phyloP scores from a whole-genome alignment of 2,888 invertebrate genomes.

The Trachelus troglodyta region DNA sequence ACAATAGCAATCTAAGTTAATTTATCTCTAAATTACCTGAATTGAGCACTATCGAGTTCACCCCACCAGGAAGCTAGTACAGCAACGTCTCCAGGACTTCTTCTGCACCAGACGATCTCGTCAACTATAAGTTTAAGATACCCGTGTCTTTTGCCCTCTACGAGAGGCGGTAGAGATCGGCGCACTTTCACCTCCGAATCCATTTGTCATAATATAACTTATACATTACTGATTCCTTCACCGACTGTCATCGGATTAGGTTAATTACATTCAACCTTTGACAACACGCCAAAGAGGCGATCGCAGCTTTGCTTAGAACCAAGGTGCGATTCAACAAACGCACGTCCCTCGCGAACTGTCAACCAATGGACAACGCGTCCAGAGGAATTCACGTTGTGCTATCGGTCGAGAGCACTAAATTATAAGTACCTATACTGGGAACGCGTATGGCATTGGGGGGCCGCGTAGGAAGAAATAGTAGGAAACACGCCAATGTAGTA shows the following conservation, averaged over 20 bases:
- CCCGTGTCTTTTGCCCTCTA: constrained; percentile 60
- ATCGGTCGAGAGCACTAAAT: too few species aligned
- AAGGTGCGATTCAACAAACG: too few species aligned
- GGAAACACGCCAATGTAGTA: too few species aligned
- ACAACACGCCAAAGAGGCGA: neutral
- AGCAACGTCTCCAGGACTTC: constrained; percentile 51
- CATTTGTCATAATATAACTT: constrained; percentile 39
- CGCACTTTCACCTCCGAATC: constrained; percentile 44
- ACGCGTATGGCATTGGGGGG: too few species aligned
- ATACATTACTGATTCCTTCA: constrained; percentile 26
- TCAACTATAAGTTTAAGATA: constrained; percentile 57
- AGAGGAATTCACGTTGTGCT: too few species aligned
- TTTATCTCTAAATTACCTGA: constrained; percentile 45
- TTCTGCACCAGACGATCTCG: constrained; percentile 57
- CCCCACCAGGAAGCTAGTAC: constrained; percentile 64
- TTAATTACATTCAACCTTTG: constrained; percentile 14
- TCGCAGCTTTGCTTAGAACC: neutral
- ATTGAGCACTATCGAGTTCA: constrained; percentile 54
- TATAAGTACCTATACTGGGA: too few species aligned
- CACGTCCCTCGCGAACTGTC: too few species aligned
- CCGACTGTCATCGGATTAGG: constrained; percentile 22
- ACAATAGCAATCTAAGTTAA: neutral
- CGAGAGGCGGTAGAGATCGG: constrained; percentile 60
- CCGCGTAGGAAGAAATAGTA: too few species aligned
- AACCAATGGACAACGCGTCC: too few species aligned